Conservation (phyloP, 2,888 invertebrate genomes). For the Apoderus coryli region DNA sequence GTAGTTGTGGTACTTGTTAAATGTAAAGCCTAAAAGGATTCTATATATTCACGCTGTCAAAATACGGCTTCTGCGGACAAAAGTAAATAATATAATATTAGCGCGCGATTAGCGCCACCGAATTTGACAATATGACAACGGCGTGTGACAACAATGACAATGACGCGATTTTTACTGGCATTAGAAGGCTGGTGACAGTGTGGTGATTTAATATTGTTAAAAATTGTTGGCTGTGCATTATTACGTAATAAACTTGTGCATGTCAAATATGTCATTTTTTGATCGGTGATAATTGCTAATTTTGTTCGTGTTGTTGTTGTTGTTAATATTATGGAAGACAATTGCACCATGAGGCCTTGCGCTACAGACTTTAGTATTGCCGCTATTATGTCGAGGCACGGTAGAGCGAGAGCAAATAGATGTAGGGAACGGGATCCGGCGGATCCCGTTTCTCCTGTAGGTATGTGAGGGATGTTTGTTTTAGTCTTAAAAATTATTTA, state of each 20-base stretch:
- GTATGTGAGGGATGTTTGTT: conserved; percentile 25
- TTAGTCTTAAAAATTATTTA: no score
- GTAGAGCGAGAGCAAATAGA: conserved; percentile 43
- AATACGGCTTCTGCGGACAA: conserved; percentile 32
- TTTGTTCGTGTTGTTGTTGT: conserved; percentile 15
- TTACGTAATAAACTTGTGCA: no score
- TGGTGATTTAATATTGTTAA: no score
- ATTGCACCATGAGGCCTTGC: conserved; percentile 58
- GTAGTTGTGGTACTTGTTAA: conserved; percentile 33
- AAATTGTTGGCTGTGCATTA: no score
- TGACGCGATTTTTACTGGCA: no score
- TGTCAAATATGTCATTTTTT: no score
- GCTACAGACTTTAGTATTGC: conserved; percentile 95
- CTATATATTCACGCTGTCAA: conserved; percentile 35
- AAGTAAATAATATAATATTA: no score
- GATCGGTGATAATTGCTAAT: no score
- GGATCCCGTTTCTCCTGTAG: conserved; percentile 30
- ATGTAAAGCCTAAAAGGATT: conserved; percentile 31
- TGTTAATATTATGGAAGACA: conserved; percentile 40
- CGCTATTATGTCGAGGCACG: conserved; percentile 80
- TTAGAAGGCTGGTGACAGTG: no score
- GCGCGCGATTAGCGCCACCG: conserved; percentile 9
- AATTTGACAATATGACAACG: no score
- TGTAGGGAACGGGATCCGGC: conserved; percentile 32
- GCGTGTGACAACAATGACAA: no score